A percentile compares a stretch with the other conserved stretches of the same genome.
phyloP scores from a whole-genome alignment of 2,888 invertebrate genomes.

The Scaptomyza reducta region DNA sequence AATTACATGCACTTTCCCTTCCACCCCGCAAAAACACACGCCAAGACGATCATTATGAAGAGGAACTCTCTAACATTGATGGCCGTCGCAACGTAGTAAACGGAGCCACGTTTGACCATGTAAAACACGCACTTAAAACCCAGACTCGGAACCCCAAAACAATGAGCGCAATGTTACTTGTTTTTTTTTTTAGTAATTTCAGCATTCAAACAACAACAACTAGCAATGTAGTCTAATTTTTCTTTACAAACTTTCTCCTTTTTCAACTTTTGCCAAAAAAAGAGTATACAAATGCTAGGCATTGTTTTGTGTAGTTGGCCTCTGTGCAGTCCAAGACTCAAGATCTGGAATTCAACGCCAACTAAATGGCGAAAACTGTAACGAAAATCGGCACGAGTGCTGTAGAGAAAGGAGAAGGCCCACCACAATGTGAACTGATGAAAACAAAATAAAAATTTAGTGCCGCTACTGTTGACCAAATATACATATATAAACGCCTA shows the following conservation, averaged over 20 bases:
- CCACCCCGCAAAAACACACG: background rate
- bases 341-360: conserved; percentile 20
- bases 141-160: conserved; percentile 27
- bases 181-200: conserved; percentile 31
- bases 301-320: conserved; percentile 28
- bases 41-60: conserved; percentile 30
- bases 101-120: conserved; percentile 36
- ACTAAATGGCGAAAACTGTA: conserved; percentile 40
- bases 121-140: conserved; percentile 43
- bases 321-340: background rate
- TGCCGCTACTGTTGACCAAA: conserved; percentile 22
- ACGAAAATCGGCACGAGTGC: conserved; percentile 13
- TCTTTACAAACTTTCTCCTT: conserved; percentile 61
- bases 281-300: conserved; percentile 20
- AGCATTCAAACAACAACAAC: conserved; percentile 8
- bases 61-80: conserved; percentile 34
- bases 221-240: conserved; percentile 40
- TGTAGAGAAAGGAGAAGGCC: background rate
- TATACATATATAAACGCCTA: conserved; percentile 48
- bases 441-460: conserved; percentile 5
- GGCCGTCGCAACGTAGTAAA: conserved; percentile 16
- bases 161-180: conserved; percentile 52
- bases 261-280: conserved; percentile 54
- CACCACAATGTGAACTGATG: conserved; percentile 20
- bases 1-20: conserved; percentile 50